Evolutionary conservation across 2,888 invertebrate genomes (phyloP).

Genomic region (Cabera pusaria): DNA sequence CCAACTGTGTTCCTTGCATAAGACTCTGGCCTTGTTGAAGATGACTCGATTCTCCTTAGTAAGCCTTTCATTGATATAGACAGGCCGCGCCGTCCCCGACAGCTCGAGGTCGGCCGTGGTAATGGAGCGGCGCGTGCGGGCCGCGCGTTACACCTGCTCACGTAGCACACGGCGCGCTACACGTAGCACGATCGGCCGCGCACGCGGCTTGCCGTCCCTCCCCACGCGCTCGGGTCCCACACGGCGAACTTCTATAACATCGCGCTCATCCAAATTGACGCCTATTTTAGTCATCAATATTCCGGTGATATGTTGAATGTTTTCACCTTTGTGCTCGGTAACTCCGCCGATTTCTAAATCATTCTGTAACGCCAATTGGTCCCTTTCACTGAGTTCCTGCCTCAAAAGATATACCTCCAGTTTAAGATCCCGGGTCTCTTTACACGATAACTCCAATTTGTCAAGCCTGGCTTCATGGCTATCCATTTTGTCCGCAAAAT

Average conservation of each 20-base stretch:
- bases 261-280: neutral
- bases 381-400: neutral
- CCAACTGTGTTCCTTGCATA: too few species aligned
- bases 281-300: neutral
- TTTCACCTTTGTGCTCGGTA: neutral
- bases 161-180: too few species aligned
- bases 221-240: neutral
- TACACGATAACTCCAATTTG: too few species aligned
- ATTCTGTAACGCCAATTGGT: neutral
- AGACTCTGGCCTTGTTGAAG: too few species aligned
- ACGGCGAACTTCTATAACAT: neutral
- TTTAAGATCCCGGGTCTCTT: too few species aligned
- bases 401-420: too few species aligned
- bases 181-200: constrained; percentile 1
- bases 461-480: neutral
- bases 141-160: neutral
- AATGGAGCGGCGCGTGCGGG: too few species aligned
- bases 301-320: neutral
- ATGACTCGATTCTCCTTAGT: too few species aligned
- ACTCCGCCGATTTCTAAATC: constrained; percentile 1
- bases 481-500: neutral
- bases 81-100: neutral
- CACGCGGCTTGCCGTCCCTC: neutral
- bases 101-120: neutral
- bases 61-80: too few species aligned